These are phyloP conservation scores for Tokudaia muenninki DNA, from an alignment of 2,797 vertebrate species.

Conservation along the genomic window DNA sequence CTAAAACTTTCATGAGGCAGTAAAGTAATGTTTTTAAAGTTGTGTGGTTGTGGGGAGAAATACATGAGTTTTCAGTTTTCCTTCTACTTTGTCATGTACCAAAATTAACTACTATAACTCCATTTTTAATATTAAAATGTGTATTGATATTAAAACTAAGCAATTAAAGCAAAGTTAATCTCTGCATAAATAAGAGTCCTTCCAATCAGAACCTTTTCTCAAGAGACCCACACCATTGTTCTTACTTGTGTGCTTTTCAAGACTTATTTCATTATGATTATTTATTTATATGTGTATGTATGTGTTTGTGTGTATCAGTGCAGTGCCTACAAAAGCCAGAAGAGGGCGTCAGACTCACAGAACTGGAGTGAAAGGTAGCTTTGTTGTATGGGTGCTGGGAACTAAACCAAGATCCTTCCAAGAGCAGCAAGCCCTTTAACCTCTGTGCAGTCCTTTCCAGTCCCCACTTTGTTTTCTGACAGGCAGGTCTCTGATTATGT, in stretches of 20 bases:
- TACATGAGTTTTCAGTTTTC: not conserved
- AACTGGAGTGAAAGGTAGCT: not conserved
- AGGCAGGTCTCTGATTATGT: not conserved
- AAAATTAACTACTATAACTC: not conserved
- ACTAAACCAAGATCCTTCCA: not conserved
- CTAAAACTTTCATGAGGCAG: constrained; percentile 27
- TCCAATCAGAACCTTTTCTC: not conserved
- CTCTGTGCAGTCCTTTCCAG: not conserved
- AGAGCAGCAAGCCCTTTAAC: not conserved
- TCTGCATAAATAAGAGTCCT: not conserved
- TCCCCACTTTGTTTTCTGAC: not conserved
- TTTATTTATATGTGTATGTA: not conserved
- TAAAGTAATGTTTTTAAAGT: constrained; percentile 42
- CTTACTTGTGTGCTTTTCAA: not conserved
- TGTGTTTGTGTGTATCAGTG: not conserved
- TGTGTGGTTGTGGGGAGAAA: not conserved
- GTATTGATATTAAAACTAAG: not conserved
- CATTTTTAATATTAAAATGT: not conserved
- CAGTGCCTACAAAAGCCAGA: not conserved
- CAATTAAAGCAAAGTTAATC: not conserved
- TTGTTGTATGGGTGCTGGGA: not conserved
- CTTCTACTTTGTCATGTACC: constrained; percentile 58
- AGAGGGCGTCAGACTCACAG: not conserved
- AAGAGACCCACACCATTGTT: not conserved
- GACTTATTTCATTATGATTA: not conserved